Conservation (phyloP, 2,113 vertebrate genomes). For the Hiodon alosoides region DNA sequence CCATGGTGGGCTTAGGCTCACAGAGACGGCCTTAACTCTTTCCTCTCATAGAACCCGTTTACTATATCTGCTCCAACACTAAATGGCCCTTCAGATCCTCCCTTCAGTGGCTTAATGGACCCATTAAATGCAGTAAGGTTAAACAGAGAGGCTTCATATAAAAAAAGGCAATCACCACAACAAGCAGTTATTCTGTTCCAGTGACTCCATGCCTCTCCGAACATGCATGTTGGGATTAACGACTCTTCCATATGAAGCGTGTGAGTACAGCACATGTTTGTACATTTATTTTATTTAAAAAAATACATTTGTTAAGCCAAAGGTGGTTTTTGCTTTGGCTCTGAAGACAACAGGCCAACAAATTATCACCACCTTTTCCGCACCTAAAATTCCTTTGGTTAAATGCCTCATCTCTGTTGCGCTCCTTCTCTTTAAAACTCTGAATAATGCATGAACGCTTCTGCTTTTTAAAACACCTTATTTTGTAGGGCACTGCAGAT, state of each 20-base stretch:
- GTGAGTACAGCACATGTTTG: conserved; percentile 4
- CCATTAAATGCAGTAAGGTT: too few relatives aligned
- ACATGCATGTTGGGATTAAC: conserved; percentile 22
- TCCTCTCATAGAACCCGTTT: neutral
- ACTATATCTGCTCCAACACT: neutral
- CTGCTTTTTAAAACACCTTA: too few relatives aligned
- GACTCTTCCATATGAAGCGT: conserved; percentile 38
- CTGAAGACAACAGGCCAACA: neutral
- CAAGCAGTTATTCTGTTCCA: too few relatives aligned
- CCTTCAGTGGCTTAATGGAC: neutral
- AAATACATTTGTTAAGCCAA: neutral
- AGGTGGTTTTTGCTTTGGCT: neutral
- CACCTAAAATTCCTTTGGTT: neutral
- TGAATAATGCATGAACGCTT: neutral
- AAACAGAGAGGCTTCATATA: too few relatives aligned
- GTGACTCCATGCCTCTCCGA: too few relatives aligned
- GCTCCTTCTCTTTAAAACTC: neutral
- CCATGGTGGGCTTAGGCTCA: conserved; percentile 39
- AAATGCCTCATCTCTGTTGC: neutral
- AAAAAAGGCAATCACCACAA: too few relatives aligned
- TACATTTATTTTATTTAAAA: conserved; percentile 1
- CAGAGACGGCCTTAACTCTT: conserved; percentile 23
- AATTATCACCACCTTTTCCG: neutral
- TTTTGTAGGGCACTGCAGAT: too few relatives aligned
- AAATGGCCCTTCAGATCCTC: neutral